Base-by-base conservation (phyloP, 2,113 vertebrate species). In the Epinephelus moara region DNA sequence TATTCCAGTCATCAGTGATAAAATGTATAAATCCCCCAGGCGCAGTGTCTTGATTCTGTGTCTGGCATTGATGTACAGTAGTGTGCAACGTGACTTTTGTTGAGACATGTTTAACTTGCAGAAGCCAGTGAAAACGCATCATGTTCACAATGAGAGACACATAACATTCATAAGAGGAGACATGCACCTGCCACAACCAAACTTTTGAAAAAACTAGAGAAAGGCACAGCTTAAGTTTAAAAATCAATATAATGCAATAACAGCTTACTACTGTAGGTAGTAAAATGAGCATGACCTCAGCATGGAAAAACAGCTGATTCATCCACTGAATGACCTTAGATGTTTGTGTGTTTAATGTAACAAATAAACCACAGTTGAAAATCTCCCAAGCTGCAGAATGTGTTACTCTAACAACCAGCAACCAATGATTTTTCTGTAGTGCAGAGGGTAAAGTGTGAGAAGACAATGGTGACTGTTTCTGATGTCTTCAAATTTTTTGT, bases 31-130 rank as follows among this genome's bases (percentile, higher is more conserved):
- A 17, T 25, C 47, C 37, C 86, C 23, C 23, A 66, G 56, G 60
- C 53, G 15, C 4, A n/a, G 55, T 10, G 3, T 55, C 68, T 61
- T 10, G 21, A 67, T 27, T 75, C 70, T 75, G 19, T 55, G 68
- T 61, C 55, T 68, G 67, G 21, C 53, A 56, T 86, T 79, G 71
- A 75, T 88, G 68, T 70, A 2, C 42, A 19, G 37, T 37, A 23
- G 37, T 25, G 40, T 61, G 47, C 56, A 14, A 12, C 12, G 0
- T 0, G 25, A 60, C 63, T 85, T 70, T 6, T 84, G 88, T 88
- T 71, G 30, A 67, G 64, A 85, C 86, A 84, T 52, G 88, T 88
- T 74, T 61, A 17, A 56, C 30, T 55, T 27, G 50, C 42, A 66
- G 52, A 55, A 55, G 50, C n/a, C 40, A 25, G 59, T 42, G n/a